Conservation (phyloP, 2,888 invertebrate species). For the Himalopsyche tibetana region DNA sequence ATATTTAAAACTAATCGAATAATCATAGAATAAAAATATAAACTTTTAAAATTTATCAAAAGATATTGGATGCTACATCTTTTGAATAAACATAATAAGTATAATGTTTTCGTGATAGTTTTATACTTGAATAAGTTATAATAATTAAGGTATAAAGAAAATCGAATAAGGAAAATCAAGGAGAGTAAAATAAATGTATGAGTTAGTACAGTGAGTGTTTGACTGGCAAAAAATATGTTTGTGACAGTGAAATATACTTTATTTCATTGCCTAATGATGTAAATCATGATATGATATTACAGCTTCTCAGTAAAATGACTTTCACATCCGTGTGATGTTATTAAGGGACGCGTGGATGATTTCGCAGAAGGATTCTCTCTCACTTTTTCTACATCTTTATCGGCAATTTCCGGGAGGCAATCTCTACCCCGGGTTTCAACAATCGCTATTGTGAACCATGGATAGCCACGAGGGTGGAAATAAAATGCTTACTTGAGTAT, state of each 20-base stretch:
- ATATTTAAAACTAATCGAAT: too few relatives aligned
- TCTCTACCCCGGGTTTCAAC: slow-evolving; percentile 14
- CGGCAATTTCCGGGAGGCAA: slow-evolving; percentile 12
- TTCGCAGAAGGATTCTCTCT: not conserved
- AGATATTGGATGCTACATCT: too few relatives aligned
- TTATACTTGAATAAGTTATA: too few relatives aligned
- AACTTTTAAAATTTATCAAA: too few relatives aligned
- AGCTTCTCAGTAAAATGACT: slow-evolving; percentile 16
- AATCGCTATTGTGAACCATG: not conserved
- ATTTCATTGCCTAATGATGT: slow-evolving; percentile 21
- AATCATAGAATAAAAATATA: too few relatives aligned
- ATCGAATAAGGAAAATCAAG: too few relatives aligned
- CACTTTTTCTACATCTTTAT: slow-evolving; percentile 11
- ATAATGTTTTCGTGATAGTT: too few relatives aligned
- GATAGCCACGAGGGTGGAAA: not conserved
- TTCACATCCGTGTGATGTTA: slow-evolving; percentile 31
- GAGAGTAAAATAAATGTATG: too few relatives aligned
- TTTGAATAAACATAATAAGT: too few relatives aligned
- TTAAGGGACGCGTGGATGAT: slow-evolving; percentile 14
- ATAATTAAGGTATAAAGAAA: too few relatives aligned
- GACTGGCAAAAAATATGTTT: slow-evolving; percentile 11
- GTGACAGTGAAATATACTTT: slow-evolving; percentile 21
- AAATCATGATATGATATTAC: slow-evolving; percentile 34
- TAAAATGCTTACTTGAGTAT: slow-evolving; percentile 21
- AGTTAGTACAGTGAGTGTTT: not conserved